Evolutionary conservation across 2,113 vertebrate genomes (phyloP), one percentile per base, ranked within the genome.

Genomic region (Romanogobio albipinnatus): DNA sequence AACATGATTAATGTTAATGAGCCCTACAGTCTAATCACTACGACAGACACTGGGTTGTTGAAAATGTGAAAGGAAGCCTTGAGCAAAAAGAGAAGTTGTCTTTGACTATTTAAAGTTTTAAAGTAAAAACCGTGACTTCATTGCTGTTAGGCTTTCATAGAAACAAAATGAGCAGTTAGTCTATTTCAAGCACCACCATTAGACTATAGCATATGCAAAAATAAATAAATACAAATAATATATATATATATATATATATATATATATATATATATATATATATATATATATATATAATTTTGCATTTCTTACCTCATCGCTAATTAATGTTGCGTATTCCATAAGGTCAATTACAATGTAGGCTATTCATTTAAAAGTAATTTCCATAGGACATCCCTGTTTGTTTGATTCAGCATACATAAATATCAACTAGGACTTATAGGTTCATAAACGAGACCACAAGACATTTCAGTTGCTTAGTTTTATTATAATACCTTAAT

Each of bases 401-500:
- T 70, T 68, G 3, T 61, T 24, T 3, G 33, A 1, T 66, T 33
- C 3, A 68, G 33, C 29, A 62, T 36, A 66, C 29, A 68, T 3
- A 33, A 36, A 68, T 19, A 68, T 33, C 7, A 8, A 39, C 15
- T 39, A 36, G 3, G 8, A 36, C 7, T 19, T 64, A 61, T 26
- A 62, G 10, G 7, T 66, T 68, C 33, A 19, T 70, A 19, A 39
- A 70, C 22, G 22, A 85, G 17, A 78, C 76, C 33, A 53, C 64
- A 36, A n/a, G 29, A 33, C 4, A 62, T 33, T 56, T 76, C 6
- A 68, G n/a, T 82, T 43, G 29, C 76, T 85, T 59, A 2, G 36
- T 88, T 88, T 66, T 83, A 86, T 86, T 86, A 71, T 8, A 84
- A 81, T 75, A 70, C 19, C 53, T 86, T 81, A 86, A 88, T 88